Evolutionary conservation across 2,113 vertebrate species (phyloP).

Genomic region (Rutilus rutilus): DNA sequence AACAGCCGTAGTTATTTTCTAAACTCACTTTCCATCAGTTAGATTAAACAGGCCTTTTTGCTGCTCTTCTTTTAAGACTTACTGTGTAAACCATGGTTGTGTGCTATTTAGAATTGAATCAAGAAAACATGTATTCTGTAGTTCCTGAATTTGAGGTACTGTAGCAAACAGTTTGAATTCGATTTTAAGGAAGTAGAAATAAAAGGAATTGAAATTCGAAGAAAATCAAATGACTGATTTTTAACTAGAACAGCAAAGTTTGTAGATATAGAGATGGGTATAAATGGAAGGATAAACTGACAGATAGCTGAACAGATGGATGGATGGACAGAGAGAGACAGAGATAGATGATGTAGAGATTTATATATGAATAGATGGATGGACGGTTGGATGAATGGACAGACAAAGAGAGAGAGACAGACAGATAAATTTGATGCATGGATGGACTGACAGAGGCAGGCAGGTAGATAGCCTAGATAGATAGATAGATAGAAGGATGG

Average conservation of each 20-base stretch:
- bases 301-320: neutral
- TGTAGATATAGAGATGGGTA: neutral
- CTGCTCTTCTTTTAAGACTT: neutral
- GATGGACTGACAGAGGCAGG: too few species aligned
- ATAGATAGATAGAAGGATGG: too few species aligned
- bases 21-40: neutral
- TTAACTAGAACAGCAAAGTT: neutral
- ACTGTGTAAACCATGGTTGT: neutral
- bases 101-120: neutral
- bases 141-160: neutral
- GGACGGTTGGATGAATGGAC: too few species aligned
- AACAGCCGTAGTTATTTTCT: neutral
- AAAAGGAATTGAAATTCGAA: neutral
- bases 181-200: neutral
- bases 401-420: neutral
- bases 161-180: neutral
- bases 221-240: neutral
- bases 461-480: too few species aligned
- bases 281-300: neutral
- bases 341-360: too few species aligned
- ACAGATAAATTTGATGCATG: neutral
- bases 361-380: too few species aligned
- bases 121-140: neutral
- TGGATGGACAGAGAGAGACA: neutral
- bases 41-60: neutral